phyloP scores from a whole-genome alignment of 2,888 invertebrate species.

The Plagodis pulveraria region DNA sequence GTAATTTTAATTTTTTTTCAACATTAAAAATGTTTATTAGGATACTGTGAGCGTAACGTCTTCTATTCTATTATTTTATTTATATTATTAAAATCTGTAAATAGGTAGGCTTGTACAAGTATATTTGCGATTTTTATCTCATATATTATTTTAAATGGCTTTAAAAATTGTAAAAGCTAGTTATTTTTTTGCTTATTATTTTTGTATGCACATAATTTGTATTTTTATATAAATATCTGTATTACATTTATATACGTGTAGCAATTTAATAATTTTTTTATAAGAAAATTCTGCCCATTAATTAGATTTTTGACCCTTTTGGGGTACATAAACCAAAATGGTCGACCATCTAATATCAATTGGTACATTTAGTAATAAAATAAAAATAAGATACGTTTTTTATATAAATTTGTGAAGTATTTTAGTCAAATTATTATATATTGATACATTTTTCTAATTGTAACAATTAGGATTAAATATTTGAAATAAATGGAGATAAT shows the following conservation, averaged over 20 bases:
- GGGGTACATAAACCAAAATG: constrained; percentile 59
- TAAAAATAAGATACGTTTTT: constrained; percentile 43
- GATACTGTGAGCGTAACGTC: constrained; percentile 11
- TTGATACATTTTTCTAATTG: constrained; percentile 66
- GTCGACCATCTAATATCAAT: constrained; percentile 76
- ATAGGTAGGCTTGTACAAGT: constrained; percentile 52
- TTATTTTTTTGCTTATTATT: constrained; percentile 9
- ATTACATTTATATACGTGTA: constrained; percentile 34
- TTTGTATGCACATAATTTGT: constrained; percentile 12
- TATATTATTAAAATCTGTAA: constrained; percentile 52
- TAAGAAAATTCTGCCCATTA: constrained; percentile 48
- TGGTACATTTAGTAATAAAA: constrained; percentile 50
- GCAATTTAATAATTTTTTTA: constrained; percentile 44
- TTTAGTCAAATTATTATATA: constrained; percentile 64
- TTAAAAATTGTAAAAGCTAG: constrained; percentile 34
- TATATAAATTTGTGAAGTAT: constrained; percentile 58
- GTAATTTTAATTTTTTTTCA: constrained; percentile 6
- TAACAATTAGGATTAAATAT: constrained; percentile 63
- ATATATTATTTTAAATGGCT: constrained; percentile 22
- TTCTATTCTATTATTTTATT: constrained; percentile 41
- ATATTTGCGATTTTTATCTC: constrained; percentile 19
- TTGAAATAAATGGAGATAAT: constrained; percentile 73
- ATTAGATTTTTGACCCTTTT: constrained; percentile 79
- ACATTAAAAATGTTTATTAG: not conserved
- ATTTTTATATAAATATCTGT: constrained; percentile 25